These are phyloP conservation scores for Lagodon rhomboides DNA, from an alignment of 2,797 vertebrate species.

Conservation along the genomic window DNA sequence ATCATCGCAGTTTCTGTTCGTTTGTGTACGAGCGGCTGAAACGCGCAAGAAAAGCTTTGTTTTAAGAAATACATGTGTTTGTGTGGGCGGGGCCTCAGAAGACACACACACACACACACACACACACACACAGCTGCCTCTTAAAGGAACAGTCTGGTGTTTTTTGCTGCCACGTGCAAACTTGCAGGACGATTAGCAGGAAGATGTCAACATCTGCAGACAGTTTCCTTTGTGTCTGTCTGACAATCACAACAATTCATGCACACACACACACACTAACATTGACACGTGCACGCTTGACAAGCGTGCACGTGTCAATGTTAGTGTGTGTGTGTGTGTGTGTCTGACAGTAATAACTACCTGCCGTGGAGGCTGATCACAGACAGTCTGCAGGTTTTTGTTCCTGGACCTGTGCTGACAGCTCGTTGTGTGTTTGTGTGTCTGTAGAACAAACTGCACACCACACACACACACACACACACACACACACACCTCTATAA, in stretches of 20 bases:
- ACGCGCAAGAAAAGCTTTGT: too few relatives aligned
- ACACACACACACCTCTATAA: not conserved
- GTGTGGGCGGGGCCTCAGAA: too few relatives aligned
- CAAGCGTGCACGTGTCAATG: not conserved
- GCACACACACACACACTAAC: not conserved
- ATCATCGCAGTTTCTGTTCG: too few relatives aligned
- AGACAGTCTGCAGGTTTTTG: conserved; percentile 9
- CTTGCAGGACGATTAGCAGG: not conserved
- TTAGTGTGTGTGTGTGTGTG: not conserved
- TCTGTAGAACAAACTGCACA: conserved; percentile 1
- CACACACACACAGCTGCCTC: too few relatives aligned
- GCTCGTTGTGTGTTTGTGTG: not conserved
- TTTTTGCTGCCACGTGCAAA: not conserved
- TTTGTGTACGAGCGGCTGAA: too few relatives aligned
- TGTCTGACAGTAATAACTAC: conserved; percentile 12
- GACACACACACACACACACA: too few relatives aligned
- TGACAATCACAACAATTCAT: not conserved
- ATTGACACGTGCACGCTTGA: not conserved
- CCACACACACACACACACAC: conserved; percentile 1
- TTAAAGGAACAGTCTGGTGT: too few relatives aligned
- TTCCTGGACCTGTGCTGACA: not conserved
- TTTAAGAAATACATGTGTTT: too few relatives aligned
- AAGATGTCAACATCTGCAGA: not conserved
- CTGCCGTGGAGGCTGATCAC: not conserved
- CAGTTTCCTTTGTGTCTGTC: not conserved